Evolutionary conservation across 2,113 vertebrate genomes (phyloP).

Genomic region (Haemorhous mexicanus): DNA sequence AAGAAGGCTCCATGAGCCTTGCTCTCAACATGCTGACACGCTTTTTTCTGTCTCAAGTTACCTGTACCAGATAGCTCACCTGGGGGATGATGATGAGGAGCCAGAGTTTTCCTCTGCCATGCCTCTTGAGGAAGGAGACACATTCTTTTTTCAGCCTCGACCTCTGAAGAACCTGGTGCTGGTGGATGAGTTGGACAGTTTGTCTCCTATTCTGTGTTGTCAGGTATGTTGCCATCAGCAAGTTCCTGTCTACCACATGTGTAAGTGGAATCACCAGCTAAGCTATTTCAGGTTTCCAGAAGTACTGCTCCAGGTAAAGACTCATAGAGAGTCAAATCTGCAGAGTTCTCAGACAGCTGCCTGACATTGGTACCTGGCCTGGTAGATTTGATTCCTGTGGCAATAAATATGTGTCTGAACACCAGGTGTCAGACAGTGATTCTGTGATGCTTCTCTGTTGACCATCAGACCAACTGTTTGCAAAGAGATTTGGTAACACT

Average conservation of each 20-base stretch:
- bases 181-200: slow-evolving; percentile 94
- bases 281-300: neutral
- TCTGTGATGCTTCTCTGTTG: neutral
- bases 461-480: neutral
- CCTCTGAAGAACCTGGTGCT: slow-evolving; percentile 95
- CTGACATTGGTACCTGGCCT: neutral
- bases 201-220: slow-evolving; percentile 95
- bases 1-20: neutral
- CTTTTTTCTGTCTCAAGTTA: slow-evolving; percentile 75
- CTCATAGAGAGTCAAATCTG: neutral
- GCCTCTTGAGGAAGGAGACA: slow-evolving; percentile 97
- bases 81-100: slow-evolving; percentile 97
- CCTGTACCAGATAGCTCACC: slow-evolving; percentile 96
- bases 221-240: slow-evolving; percentile 74
- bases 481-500: neutral
- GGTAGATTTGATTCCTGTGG: neutral
- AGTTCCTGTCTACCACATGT: neutral
- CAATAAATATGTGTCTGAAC: neutral
- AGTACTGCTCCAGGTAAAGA: neutral
- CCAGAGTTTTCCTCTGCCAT: slow-evolving; percentile 99
- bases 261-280: neutral
- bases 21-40: neutral
- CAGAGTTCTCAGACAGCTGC: neutral
- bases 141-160: slow-evolving; percentile 97
- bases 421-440: neutral